Conservation (phyloP, 2,888 invertebrate species). For the Cephus rjabovi region DNA sequence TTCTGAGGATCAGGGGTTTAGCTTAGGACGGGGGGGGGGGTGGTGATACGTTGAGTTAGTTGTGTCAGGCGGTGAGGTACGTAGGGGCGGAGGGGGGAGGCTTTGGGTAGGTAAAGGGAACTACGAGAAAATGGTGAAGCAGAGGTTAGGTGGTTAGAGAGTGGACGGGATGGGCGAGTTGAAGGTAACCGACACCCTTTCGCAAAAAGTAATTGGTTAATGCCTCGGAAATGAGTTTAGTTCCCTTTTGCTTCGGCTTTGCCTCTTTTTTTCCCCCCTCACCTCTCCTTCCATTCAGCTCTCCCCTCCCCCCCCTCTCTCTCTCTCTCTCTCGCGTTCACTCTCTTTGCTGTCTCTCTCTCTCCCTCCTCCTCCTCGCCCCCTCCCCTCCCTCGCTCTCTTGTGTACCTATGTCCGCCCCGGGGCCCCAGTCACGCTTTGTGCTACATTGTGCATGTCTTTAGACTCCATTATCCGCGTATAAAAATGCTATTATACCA, state of each 20-base stretch:
- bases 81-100: too few species aligned
- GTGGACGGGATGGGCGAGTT: conserved; percentile 37
- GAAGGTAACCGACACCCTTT: conserved; percentile 63
- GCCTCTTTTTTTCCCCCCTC: conserved; percentile 32
- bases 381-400: conserved; percentile 47
- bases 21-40: conserved; percentile 39
- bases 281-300: conserved; percentile 17
- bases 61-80: too few species aligned
- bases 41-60: conserved; percentile 20
- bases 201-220: conserved; percentile 66
- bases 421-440: conserved; percentile 47
- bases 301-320: conserved; percentile 5
- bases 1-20: conserved; percentile 28
- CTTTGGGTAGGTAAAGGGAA: conserved; percentile 10
- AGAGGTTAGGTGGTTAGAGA: conserved; percentile 16
- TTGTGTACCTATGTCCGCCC: conserved; percentile 55
- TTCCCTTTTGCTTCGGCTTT: conserved; percentile 55
- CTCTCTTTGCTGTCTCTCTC: conserved; percentile 20
- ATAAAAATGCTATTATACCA: conserved; percentile 52
- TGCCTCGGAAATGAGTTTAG: conserved; percentile 66
- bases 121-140: conserved; percentile 26
- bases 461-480: conserved; percentile 57
- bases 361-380: not conserved
- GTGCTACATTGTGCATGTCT: conserved; percentile 54
- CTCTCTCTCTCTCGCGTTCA: conserved; percentile 28